These are phyloP conservation scores for Pocillopora verrucosa DNA, from an alignment of 64 coral and sea anemone genomes.

Conservation along the genomic window DNA sequence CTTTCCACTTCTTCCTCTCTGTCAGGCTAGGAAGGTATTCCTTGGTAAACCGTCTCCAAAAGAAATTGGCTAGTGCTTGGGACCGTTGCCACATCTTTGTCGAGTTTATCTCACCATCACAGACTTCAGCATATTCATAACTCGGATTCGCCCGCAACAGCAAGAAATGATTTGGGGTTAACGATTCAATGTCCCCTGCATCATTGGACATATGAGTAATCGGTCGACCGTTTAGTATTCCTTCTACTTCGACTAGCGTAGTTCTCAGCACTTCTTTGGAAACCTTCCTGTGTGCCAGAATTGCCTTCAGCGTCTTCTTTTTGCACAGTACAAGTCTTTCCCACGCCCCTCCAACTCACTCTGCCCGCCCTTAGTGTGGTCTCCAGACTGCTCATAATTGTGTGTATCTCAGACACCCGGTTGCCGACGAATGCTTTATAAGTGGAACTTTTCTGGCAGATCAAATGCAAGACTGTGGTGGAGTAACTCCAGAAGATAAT, in stretches of 20 bases:
- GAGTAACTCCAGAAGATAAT: slow-evolving; percentile 22
- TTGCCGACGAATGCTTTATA: slow-evolving; percentile 19
- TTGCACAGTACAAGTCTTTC: slow-evolving; percentile 42
- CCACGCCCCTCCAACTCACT: slow-evolving; percentile 6
- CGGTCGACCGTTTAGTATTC: slow-evolving; percentile 22
- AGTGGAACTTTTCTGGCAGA: neutral
- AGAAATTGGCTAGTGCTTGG: slow-evolving; percentile 22
- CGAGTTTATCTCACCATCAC: neutral
- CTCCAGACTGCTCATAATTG: neutral
- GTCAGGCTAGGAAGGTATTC: neutral
- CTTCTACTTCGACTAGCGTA: slow-evolving; percentile 34
- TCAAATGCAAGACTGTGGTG: slow-evolving; percentile 34
- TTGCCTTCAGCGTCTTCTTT: slow-evolving; percentile 37
- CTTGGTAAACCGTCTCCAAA: slow-evolving; percentile 31
- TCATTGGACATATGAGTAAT: slow-evolving; percentile 26
- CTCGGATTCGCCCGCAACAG: slow-evolving; percentile 17
- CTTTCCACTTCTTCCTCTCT: neutral
- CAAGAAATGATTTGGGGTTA: slow-evolving; percentile 36
- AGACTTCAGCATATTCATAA: neutral
- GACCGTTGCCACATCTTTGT: slow-evolving; percentile 23
- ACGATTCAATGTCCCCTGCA: slow-evolving; percentile 27
- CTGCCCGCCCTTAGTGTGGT: neutral
- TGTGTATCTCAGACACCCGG: slow-evolving; percentile 17
- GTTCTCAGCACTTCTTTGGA: no score
- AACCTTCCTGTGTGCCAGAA: no score